Evolutionary conservation across 2,888 invertebrate genomes (phyloP).

Genomic region (Caenorhabditis sp.): DNA sequence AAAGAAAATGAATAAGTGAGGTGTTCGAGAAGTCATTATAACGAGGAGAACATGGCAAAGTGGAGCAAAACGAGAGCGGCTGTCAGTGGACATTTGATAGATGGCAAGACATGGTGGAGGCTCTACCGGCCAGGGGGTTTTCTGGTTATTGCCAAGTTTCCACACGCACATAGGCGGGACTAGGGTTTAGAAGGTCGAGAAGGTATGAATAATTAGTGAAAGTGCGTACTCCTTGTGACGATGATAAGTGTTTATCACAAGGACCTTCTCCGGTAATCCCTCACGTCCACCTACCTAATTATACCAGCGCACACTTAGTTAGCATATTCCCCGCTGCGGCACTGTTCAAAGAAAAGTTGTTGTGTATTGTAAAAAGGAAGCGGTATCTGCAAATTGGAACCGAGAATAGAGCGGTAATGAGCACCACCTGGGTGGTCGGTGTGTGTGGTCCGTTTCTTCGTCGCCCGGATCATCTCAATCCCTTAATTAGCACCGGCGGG

Average conservation of each 20-base stretch:
- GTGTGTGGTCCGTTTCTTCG: too few relatives aligned
- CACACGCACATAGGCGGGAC: slow-evolving; percentile 51
- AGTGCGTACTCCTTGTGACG: too few relatives aligned
- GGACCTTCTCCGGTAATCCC: neutral
- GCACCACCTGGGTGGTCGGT: slow-evolving; percentile 53
- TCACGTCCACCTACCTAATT: too few relatives aligned
- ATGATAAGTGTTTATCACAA: slow-evolving; percentile 60
- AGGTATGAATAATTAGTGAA: slow-evolving; percentile 44
- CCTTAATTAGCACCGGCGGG: slow-evolving; percentile 40
- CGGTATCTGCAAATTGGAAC: too few relatives aligned
- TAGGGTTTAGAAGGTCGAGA: neutral
- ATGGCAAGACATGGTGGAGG: slow-evolving; percentile 17
- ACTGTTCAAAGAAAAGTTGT: slow-evolving; percentile 57
- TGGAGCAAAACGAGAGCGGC: slow-evolving; percentile 50
- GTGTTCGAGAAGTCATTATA: slow-evolving; percentile 51
- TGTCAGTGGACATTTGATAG: slow-evolving; percentile 23
- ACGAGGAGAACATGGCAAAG: slow-evolving; percentile 54
- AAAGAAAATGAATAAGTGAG: slow-evolving; percentile 56
- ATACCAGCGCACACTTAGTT: neutral
- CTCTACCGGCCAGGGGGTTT: too few relatives aligned
- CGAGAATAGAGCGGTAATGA: slow-evolving; percentile 44
- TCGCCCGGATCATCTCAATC: slow-evolving; percentile 37
- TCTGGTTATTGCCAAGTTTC: too few relatives aligned
- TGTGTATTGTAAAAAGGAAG: too few relatives aligned
- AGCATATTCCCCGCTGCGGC: slow-evolving; percentile 25